These are phyloP conservation scores for Acrocephalus scirpaceus DNA, from an alignment of 2,797 vertebrate genomes.

Conservation along the genomic window DNA sequence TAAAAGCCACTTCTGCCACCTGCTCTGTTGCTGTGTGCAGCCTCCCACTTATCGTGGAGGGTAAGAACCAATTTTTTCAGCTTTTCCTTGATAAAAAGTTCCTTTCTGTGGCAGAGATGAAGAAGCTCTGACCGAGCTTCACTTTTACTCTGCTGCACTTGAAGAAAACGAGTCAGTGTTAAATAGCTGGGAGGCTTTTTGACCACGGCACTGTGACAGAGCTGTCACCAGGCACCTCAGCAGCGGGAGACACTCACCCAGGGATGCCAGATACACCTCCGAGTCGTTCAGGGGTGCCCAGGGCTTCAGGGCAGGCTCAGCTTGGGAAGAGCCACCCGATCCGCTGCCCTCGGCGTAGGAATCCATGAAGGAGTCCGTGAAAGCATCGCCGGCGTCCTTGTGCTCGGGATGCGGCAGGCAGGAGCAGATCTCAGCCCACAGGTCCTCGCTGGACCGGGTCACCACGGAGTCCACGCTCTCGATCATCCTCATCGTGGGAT, in stretches of 20 bases:
- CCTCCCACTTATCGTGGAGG: not conserved
- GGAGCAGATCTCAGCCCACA: slow-evolving; percentile 94
- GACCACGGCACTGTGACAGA: not conserved
- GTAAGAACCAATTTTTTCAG: not conserved
- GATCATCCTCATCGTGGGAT: slow-evolving; percentile 81
- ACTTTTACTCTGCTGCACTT: not conserved
- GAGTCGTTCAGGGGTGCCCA: slow-evolving; percentile 96
- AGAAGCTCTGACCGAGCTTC: not conserved
- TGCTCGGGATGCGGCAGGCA: slow-evolving; percentile 76
- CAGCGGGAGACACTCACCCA: slow-evolving; percentile 81
- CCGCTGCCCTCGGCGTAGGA: not conserved
- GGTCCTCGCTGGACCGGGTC: slow-evolving; percentile 82
- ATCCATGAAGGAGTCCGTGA: slow-evolving; percentile 87
- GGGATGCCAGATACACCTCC: slow-evolving; percentile 89
- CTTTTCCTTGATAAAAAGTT: not conserved
- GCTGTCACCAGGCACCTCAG: not conserved
- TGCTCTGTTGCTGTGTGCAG: not conserved
- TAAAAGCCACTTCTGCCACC: not conserved
- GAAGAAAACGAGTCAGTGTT: not conserved
- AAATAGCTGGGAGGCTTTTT: not conserved
- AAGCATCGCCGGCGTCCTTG: slow-evolving; percentile 65
- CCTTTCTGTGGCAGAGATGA: not conserved
- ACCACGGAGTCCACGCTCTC: slow-evolving; percentile 81
- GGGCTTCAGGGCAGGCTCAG: slow-evolving; percentile 29
- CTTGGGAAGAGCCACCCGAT: not conserved